phyloP scores from a whole-genome alignment of 1,140 invertebrate genomes.

The Brachionus calyciflorus region DNA sequence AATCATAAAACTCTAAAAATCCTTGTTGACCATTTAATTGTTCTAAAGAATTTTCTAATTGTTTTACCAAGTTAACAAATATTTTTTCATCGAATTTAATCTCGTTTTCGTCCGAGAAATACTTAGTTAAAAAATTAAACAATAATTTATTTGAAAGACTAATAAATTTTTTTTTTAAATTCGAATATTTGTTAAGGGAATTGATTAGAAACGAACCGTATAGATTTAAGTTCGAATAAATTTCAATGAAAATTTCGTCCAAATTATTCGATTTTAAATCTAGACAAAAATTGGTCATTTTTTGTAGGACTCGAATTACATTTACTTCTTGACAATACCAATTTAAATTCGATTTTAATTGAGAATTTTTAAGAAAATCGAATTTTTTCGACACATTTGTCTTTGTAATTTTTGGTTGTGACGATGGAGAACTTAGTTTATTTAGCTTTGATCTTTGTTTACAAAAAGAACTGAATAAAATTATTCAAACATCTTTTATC shows the following conservation, averaged over 20 bases:
- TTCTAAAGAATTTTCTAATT: not conserved
- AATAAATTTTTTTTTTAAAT: not conserved
- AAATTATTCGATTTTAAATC: not conserved
- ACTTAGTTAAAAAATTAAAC: not conserved
- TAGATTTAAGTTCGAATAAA: not conserved
- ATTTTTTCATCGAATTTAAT: not conserved
- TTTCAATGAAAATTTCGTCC: not conserved
- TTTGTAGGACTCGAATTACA: not conserved
- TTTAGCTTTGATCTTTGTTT: too few relatives aligned
- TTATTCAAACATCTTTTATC: too few relatives aligned
- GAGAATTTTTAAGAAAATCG: not conserved
- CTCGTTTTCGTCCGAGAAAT: not conserved
- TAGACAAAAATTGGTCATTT: not conserved
- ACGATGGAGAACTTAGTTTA: too few relatives aligned
- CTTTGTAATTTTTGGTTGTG: too few relatives aligned
- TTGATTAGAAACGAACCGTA: not conserved
- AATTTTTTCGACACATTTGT: not conserved
- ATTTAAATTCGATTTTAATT: not conserved
- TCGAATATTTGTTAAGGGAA: not conserved
- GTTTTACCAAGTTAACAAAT: not conserved
- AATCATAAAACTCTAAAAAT: slow-evolving; percentile 2
- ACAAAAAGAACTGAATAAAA: too few relatives aligned
- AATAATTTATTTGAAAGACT: not conserved
- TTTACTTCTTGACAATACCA: not conserved
- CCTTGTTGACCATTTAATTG: not conserved